Evolutionary conservation across 2,797 vertebrate genomes (phyloP), one percentile per base, ranked within the genome.

Genomic region (Spizella passerina): DNA sequence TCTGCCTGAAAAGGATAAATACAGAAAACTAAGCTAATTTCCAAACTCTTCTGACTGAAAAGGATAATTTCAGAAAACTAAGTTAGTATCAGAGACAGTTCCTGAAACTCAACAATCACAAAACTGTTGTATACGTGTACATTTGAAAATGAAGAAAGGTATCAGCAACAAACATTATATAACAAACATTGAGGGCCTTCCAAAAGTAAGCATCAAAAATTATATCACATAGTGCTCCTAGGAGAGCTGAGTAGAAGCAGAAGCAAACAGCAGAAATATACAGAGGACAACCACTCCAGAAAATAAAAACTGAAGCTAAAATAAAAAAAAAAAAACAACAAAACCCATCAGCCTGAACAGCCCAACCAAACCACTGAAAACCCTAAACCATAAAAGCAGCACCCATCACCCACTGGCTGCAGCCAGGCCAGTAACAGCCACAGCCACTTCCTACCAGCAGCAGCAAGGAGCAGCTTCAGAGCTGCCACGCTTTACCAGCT

Each of bases 181-280:
- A 43, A 43, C 21, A 19, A 90, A 61, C 6, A 55, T n/a, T 38
- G 68, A 55, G 8, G 18, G 36, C 27, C 49, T 83, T 46, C 36
- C 69, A 52, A 70, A 75, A 76, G 19, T 4, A 76, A 55, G 38
- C 2, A 1, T 12, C 34, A 59, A 64, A 60, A 91, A 50, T 32
- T 56, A 0, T 11, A 68, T 53, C 30, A 26, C 10, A 22, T 0
- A 56, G 13, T 3, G 8, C 4, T 56, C 30, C 34, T 30, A 90
- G 27, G 21, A 90, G 39, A 90, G 21, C 8, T 22, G 24, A 53
- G n/a, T 3, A n/a, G 34, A 52, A 83, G 30, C 63, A 82, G 78
- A 52, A 64, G 34, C 12, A 36, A 94, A 78, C 9, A 56, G 26
- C 21, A 82, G 52, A 78, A 90, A 65, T 13, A 84, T 8, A 82